These are phyloP conservation scores for Caenorhabditis brenneri DNA, from an alignment of 1,140 invertebrate genomes.

Conservation along the genomic window DNA sequence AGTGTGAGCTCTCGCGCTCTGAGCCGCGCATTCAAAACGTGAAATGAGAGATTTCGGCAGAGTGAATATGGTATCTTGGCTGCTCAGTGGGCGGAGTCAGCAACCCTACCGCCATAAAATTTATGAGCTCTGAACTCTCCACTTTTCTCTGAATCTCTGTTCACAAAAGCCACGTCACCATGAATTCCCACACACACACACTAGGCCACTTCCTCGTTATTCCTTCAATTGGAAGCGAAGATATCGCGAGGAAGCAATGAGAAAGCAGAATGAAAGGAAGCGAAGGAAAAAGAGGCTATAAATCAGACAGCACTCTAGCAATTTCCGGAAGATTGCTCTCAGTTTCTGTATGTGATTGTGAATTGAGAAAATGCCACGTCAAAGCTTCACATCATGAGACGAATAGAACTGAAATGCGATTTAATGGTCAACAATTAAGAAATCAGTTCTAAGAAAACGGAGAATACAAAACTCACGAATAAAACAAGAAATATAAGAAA, in stretches of 20 bases:
- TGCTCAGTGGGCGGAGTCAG: not conserved
- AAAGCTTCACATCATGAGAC: not conserved
- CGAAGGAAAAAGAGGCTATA: constrained; percentile 5
- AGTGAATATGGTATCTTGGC: not conserved
- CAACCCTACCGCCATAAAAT: not conserved
- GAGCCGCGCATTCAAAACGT: not conserved
- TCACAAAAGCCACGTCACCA: not conserved
- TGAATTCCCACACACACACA: not conserved
- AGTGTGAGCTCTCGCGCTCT: not conserved
- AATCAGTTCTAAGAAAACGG: too few species aligned
- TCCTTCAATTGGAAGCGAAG: constrained; percentile 1
- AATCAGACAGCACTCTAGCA: constrained; percentile 5
- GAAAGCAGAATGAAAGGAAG: constrained; percentile 24
- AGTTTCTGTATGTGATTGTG: not conserved
- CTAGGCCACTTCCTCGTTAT: constrained; percentile 14
- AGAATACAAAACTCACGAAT: too few species aligned
- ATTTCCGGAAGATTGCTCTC: not conserved
- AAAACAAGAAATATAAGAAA: too few species aligned
- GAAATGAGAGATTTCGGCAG: not conserved
- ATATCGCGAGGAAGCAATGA: constrained; percentile 19
- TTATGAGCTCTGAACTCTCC: not conserved
- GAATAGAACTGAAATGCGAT: not conserved
- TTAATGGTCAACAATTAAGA: too few species aligned
- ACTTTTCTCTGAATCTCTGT: constrained; percentile 20
- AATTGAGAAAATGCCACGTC: not conserved